phyloP scores from a whole-genome alignment of 2,888 invertebrate species.

The Nephrotoma guestfalica region DNA sequence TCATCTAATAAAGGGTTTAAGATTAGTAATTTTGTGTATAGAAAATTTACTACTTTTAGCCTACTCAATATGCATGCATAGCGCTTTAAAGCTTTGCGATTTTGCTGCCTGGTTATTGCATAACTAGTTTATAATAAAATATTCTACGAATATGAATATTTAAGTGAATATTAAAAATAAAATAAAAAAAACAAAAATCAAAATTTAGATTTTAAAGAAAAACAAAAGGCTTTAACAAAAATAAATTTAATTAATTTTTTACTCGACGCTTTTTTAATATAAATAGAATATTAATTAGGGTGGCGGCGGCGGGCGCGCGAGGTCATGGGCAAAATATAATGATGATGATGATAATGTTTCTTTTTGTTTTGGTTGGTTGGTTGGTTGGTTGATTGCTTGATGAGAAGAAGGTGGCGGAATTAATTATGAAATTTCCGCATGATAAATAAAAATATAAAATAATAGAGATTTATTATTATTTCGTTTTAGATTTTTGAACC shows the following conservation, averaged over 20 bases:
- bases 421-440: not conserved
- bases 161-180: not conserved
- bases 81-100: not conserved
- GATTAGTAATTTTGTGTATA: not conserved
- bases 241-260: not conserved
- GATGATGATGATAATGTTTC: not conserved
- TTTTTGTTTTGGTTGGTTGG: not conserved
- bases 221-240: not conserved
- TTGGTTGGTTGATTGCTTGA: not conserved
- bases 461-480: not conserved
- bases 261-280: not conserved
- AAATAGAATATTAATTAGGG: not conserved
- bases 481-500: not conserved
- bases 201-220: not conserved
- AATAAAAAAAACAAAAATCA: not conserved
- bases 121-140: not conserved
- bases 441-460: not conserved
- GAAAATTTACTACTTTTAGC: not conserved
- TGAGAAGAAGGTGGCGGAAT: not conserved
- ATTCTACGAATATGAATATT: not conserved
- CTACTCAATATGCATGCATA: not conserved
- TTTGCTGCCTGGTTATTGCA: not conserved
- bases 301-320: not conserved
- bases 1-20: not conserved
- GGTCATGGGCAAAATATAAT: not conserved